A percentile compares a stretch with the other conserved stretches of the same genome.
Conservation (phyloP, 2,113 vertebrate genomes). For the Trematomus loennbergii region DNA sequence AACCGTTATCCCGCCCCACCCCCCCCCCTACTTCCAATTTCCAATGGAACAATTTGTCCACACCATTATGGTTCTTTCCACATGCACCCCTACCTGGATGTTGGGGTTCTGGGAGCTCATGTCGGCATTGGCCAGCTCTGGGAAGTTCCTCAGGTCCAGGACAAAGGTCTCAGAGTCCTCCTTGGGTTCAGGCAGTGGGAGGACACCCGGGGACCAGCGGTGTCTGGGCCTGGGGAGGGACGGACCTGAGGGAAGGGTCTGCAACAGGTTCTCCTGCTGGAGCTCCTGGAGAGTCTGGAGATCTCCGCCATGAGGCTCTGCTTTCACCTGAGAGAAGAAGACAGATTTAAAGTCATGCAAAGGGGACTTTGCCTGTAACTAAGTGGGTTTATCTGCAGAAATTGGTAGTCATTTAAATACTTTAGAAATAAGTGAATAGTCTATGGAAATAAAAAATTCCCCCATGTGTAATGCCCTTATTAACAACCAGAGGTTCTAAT, state of each 20-base stretch:
- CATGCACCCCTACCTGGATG: slow-evolving; percentile 85
- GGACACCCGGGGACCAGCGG: slow-evolving; percentile 49
- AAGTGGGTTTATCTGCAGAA: too few species aligned
- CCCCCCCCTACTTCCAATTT: background rate
- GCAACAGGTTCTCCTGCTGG: slow-evolving; percentile 58
- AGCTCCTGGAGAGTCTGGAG: slow-evolving; percentile 63
- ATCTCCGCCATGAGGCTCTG: slow-evolving; percentile 11
- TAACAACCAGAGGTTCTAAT: too few species aligned
- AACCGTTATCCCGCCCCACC: too few species aligned
- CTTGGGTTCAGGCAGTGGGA: slow-evolving; percentile 13
- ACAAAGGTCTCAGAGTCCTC: slow-evolving; percentile 83
- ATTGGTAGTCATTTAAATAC: too few species aligned
- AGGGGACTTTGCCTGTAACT: too few species aligned
- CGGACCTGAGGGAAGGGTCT: slow-evolving; percentile 54
- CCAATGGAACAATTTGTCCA: background rate
- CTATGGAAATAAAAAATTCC: background rate
- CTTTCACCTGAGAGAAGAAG: slow-evolving; percentile 72
- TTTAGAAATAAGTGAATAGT: background rate
- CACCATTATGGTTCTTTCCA: background rate
- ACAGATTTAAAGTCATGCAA: too few species aligned
- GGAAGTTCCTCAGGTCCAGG: slow-evolving; percentile 89
- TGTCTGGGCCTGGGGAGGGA: slow-evolving; percentile 56
- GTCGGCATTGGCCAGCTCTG: slow-evolving; percentile 85
- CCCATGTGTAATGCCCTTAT: too few species aligned
- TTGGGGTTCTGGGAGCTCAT: slow-evolving; percentile 88